These are phyloP conservation scores for Lepidothrix coronata DNA, from an alignment of 2,113 vertebrate genomes.

Conservation along the genomic window DNA sequence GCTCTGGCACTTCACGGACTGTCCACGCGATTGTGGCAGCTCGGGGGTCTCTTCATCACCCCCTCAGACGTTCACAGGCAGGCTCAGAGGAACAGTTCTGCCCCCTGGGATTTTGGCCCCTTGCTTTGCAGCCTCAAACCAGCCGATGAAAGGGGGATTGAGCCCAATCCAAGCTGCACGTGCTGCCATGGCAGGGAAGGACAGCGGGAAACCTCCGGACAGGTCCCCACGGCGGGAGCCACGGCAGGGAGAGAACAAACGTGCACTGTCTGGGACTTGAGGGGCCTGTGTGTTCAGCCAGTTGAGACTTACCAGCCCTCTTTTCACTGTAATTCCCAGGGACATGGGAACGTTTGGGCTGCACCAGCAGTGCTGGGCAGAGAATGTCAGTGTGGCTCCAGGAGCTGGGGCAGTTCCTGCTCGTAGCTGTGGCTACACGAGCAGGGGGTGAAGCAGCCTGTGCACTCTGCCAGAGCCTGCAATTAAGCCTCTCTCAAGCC, in stretches of 20 bases:
- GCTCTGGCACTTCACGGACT: neutral
- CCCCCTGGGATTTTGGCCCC: neutral
- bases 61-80: neutral
- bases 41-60: neutral
- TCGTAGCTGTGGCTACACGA: neutral
- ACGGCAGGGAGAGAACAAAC: neutral
- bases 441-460: neutral
- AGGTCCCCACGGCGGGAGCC: neutral
- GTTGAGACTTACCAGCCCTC: neutral
- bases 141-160: neutral
- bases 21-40: neutral
- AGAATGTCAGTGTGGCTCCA: fast-evolving
- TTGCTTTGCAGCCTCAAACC: neutral
- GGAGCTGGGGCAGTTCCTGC: neutral
- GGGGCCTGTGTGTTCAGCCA: neutral
- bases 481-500: neutral
- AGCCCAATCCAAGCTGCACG: neutral
- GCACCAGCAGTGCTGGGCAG: neutral
- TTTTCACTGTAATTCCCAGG: neutral
- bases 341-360: neutral
- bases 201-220: neutral
- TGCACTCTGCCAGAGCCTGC: neutral
- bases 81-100: neutral
- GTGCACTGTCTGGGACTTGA: neutral
- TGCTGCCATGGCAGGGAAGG: neutral